Evolutionary conservation across 2,888 invertebrate species (phyloP), one percentile per base, ranked within the genome.

Genomic region (Lamproptera curius): DNA sequence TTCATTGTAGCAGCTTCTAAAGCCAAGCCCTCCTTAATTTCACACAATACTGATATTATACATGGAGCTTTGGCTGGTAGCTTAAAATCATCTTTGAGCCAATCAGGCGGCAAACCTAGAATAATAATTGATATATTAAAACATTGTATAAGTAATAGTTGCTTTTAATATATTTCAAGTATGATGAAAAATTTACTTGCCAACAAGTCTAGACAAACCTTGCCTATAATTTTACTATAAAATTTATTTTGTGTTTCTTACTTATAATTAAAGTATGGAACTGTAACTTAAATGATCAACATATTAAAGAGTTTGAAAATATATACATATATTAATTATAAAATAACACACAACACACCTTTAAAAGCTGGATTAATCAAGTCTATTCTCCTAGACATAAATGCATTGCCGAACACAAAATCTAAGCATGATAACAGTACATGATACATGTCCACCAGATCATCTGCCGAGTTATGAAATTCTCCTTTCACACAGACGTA

Each of bases 391-490:
- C 93, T 92, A 43, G 94, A 91, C 66, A 94, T 87, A 51, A 96
- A 89, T 26, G 95, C 95, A 85, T 98, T 98, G 50, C 91, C 91
- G 79, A 94, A 98, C 45, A 97, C 91, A 70, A 96, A 91, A 88
- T 99, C 98, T 58, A 97, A 91, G 73, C 97, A 95, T 50, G 96
- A 95, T 48, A 98, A 87, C 40, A 99, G 82, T 39, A 99, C 89
- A 79, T 98, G 97, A 71, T 95, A 97, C 55, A 97, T 97, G 71
- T 95, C 97, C 1, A 99, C 97, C 47, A 99, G 87, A 78, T 99
- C 98, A 70, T 97, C 95, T 39, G 95, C 94, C 16, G 96, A 94
- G 44, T 92, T 92, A 34, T 94, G 92, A 67, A 95, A 94, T 68
- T 95, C 94, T 41, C 95, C 95, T 85, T 95, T 95, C 10, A 96